A percentile compares a stretch with the other conserved stretches of the same genome.
Evolutionary conservation across 2,888 invertebrate genomes (phyloP).

Genomic region (Lithophane leautieri): DNA sequence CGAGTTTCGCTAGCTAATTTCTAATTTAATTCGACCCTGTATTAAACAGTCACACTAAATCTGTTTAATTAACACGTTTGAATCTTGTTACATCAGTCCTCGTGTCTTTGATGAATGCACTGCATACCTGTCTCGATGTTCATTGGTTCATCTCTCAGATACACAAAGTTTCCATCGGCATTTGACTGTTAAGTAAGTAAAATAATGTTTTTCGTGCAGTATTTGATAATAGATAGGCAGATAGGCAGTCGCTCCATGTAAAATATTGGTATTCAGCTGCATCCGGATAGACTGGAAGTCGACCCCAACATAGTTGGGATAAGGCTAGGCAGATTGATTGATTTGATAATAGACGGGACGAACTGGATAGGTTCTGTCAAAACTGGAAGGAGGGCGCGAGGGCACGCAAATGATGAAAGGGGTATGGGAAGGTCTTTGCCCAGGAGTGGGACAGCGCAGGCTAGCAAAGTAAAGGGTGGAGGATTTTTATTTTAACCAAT

Average conservation of each 20-base stretch:
- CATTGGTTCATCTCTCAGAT: neutral
- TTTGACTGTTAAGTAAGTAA: neutral
- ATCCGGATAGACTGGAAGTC: no score
- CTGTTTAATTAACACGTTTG: conserved; percentile 10
- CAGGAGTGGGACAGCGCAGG: no score
- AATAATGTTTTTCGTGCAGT: neutral
- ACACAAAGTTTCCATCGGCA: neutral
- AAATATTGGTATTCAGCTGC: no score
- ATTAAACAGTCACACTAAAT: neutral
- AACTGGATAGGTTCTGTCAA: neutral
- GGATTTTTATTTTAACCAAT: neutral
- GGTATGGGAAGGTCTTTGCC: neutral
- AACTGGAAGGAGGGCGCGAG: neutral
- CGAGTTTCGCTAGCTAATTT: no score
- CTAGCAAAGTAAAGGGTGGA: neutral
- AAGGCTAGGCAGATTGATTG: no score
- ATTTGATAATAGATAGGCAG: neutral
- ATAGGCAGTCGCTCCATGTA: no score
- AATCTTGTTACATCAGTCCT: conserved; percentile 4
- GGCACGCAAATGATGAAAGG: neutral
- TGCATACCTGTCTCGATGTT: neutral
- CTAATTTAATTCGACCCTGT: no score
- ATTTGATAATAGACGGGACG: neutral
- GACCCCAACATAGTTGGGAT: no score
- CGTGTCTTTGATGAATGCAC: conserved; percentile 15